Evolutionary conservation across 2,797 vertebrate genomes (phyloP).

Genomic region (Dromococcyx pavoninus): DNA sequence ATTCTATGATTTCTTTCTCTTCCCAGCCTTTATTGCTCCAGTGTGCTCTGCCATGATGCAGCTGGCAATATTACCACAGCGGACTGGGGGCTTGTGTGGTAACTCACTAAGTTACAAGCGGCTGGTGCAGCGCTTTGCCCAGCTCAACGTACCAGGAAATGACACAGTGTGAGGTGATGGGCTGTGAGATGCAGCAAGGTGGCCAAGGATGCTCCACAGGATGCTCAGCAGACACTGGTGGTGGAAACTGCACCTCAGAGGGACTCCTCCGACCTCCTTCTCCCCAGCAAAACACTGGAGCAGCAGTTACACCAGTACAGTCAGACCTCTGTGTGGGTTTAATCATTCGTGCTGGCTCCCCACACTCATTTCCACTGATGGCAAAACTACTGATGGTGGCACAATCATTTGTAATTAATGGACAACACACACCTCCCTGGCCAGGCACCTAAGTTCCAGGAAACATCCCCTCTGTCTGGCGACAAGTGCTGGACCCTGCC

Average conservation of each 20-base stretch:
- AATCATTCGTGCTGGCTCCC: fast-evolving
- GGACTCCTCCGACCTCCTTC: background rate
- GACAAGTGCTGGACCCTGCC: background rate
- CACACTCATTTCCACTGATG: background rate
- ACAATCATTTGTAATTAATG: background rate
- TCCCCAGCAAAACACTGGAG: background rate
- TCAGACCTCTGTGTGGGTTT: background rate
- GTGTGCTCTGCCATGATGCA: background rate
- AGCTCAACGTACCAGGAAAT: background rate
- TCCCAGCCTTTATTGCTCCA: background rate
- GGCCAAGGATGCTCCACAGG: background rate
- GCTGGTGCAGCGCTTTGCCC: fast-evolving
- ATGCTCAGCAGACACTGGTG: background rate
- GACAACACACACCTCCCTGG: background rate
- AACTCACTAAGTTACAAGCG: background rate
- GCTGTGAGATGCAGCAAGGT: background rate
- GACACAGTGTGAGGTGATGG: fast-evolving
- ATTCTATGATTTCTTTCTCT: background rate
- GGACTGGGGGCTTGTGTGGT: background rate
- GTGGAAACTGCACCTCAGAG: background rate
- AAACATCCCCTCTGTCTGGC: background rate
- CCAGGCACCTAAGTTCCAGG: background rate
- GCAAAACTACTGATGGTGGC: background rate
- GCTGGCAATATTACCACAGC: background rate
- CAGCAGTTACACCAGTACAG: background rate